Base-by-base conservation (phyloP, 2,888 invertebrate genomes). In the Agriopis marginaria region DNA sequence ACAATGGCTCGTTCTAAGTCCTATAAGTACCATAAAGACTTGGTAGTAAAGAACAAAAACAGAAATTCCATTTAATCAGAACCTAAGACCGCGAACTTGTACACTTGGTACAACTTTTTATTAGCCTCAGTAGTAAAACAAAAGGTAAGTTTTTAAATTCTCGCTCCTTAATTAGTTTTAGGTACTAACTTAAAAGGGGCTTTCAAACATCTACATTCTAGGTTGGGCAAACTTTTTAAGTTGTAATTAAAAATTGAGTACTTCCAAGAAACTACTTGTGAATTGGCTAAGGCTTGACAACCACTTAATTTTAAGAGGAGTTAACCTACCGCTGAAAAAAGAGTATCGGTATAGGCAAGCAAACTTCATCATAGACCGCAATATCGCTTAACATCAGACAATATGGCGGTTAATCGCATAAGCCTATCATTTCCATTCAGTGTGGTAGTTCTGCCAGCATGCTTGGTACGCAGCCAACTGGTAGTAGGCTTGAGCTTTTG, bases 141-240 rank as follows among this genome's bases (percentile, higher is more conserved):
- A 60, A 54, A 55, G 63, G 55, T 60, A 63, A 63, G 60, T 63
- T 63, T 68, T 64, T 54, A 59, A 63, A 64, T 59, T 60, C 32
- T 45, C 42, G 45, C 63, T 54, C 58, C 60, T 64, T 68, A 68
- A 64, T 68, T 68, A 68, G 63, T 68, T 68, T 63, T 53, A 60
- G 59, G 60, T 49, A 50, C 42, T 50, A 66, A 61, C 60, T 60
- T 54, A 51, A 44, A 50, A 49, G 55, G 7, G 58, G 59, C 53
- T 59, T 39, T 63, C 45, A 68, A 63, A 68, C 63, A 40, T 63
- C 63, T 68, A 40, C 58, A 68, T 63, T 61, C 53, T 62, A 66
- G 67, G 53, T 66, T 72, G 49, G 53, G 32, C 62, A 61, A 70
- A 72, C 71, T 61, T 74, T 74, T 69, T 60, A 23, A 62, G 50